These are phyloP conservation scores for Nasonia giraulti DNA, from an alignment of 1,140 invertebrate genomes.

Conservation along the genomic window DNA sequence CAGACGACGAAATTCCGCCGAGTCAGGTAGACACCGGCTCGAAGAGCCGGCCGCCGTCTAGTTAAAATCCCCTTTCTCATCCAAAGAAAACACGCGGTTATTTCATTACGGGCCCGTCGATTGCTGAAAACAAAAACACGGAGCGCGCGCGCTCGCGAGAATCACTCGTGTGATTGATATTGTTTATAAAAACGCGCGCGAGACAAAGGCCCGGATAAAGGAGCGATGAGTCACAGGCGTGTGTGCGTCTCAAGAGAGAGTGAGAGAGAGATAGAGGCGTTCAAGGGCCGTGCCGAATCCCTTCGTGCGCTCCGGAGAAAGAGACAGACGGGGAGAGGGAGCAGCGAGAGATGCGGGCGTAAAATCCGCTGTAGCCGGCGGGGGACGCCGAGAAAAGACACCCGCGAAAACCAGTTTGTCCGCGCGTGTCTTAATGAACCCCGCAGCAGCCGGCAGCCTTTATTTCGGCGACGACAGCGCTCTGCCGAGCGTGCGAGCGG, in stretches of 20 bases:
- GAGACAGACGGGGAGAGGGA: no score
- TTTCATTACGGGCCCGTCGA: not conserved
- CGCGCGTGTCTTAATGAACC: constrained; percentile 66
- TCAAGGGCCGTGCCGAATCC: constrained; percentile 60
- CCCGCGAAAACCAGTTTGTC: constrained; percentile 68
- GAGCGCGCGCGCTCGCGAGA: no score
- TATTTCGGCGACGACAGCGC: constrained; percentile 12
- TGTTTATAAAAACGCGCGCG: constrained; percentile 3
- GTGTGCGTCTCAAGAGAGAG: not conserved
- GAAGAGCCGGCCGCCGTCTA: not conserved
- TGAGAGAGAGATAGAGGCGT: constrained; percentile 53
- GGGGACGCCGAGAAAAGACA: constrained; percentile 58
- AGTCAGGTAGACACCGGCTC: not conserved
- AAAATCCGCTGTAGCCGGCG: not conserved
- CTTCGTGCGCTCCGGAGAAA: constrained; percentile 45
- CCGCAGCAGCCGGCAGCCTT: constrained; percentile 24
- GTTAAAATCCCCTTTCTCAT: constrained; percentile 1
- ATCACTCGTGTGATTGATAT: not conserved
- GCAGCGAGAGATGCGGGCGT: not conserved
- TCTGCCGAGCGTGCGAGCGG: no score
- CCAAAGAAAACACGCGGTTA: not conserved
- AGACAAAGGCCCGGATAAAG: constrained; percentile 18
- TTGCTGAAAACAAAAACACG: not conserved
- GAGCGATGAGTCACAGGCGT: not conserved
- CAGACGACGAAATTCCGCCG: not conserved